Conservation (phyloP, 2,888 invertebrate species). For the Apotomis turbidana region DNA sequence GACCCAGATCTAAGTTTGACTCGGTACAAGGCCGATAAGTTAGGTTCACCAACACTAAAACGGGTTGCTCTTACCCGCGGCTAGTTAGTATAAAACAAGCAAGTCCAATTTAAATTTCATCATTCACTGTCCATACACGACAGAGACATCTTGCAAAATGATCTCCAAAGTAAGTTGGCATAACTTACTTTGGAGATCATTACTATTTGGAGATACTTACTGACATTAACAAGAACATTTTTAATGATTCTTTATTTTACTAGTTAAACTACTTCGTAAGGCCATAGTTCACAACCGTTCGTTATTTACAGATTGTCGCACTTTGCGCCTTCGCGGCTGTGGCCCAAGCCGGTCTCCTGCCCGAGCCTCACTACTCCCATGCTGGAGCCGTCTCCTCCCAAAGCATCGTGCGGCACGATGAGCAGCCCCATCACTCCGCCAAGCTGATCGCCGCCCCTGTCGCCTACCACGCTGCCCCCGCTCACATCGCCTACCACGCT, state of each 20-base stretch:
- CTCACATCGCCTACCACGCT: conserved; percentile 61
- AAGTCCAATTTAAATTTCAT: conserved; percentile 43
- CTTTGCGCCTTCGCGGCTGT: conserved; percentile 45
- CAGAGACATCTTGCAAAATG: conserved; percentile 60
- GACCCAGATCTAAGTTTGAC: conserved; percentile 50
- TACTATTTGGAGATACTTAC: too few species aligned
- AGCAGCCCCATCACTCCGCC: conserved; percentile 37
- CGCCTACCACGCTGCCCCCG: conserved; percentile 48
- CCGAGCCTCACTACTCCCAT: conserved; percentile 56
- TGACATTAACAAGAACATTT: too few species aligned
- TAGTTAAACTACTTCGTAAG: not conserved
- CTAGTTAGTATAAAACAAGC: conserved; percentile 37
- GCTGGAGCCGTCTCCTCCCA: conserved; percentile 47
- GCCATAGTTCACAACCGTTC: not conserved
- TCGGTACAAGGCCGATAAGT: conserved; percentile 57
- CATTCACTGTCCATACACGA: conserved; percentile 53
- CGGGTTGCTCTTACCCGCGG: conserved; percentile 46
- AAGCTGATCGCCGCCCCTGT: conserved; percentile 55
- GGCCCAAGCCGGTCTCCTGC: conserved; percentile 43
- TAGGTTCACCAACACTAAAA: conserved; percentile 40
- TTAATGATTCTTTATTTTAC: too few species aligned
- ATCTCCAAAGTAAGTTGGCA: conserved; percentile 68
- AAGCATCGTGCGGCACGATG: conserved; percentile 47
- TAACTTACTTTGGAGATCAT: too few species aligned
- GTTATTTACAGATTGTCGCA: conserved; percentile 5